phyloP scores from a whole-genome alignment of 1,140 invertebrate genomes.

The Drosophila micromelanica region DNA sequence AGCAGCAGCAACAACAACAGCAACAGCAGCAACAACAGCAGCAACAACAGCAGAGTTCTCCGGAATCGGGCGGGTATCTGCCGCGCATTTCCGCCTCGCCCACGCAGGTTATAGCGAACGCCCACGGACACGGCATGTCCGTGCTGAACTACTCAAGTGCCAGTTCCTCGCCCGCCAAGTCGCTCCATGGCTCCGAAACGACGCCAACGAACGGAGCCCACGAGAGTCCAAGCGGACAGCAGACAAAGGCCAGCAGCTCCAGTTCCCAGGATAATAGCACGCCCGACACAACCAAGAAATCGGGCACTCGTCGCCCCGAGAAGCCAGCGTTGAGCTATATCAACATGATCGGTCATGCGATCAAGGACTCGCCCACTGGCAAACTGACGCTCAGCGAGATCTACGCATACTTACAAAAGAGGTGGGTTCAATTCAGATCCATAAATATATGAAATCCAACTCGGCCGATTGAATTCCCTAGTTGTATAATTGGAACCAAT shows the following conservation, averaged over 20 bases:
- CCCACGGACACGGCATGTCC: constrained; percentile 50
- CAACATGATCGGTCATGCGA: constrained; percentile 98
- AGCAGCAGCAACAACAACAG: constrained; percentile 44
- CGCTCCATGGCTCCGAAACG: constrained; percentile 52
- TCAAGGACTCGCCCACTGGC: constrained; percentile 95
- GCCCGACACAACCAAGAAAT: constrained; percentile 80
- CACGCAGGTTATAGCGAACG: constrained; percentile 58
- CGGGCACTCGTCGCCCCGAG: constrained; percentile 91
- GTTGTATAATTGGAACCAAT: neutral
- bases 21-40: constrained; percentile 29
- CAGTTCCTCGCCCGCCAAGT: constrained; percentile 69
- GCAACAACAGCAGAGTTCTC: constrained; percentile 51
- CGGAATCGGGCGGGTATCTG: constrained; percentile 39
- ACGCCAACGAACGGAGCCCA: constrained; percentile 35
- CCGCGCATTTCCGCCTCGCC: constrained; percentile 56
- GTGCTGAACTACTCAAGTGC: constrained; percentile 63
- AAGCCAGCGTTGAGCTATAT: constrained; percentile 99
- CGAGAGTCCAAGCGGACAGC: constrained; percentile 28
- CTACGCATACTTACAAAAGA: constrained; percentile 92
- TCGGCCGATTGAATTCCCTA: constrained; percentile 71
- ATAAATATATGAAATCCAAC: constrained; percentile 70
- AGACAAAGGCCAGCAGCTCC: constrained; percentile 23
- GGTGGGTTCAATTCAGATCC: constrained; percentile 85
- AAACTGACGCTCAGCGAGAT: constrained; percentile 95
- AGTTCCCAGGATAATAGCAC: constrained; percentile 40